These are phyloP conservation scores for Drosophila aldrichi DNA, from an alignment of 2,888 invertebrate genomes.

Conservation along the genomic window DNA sequence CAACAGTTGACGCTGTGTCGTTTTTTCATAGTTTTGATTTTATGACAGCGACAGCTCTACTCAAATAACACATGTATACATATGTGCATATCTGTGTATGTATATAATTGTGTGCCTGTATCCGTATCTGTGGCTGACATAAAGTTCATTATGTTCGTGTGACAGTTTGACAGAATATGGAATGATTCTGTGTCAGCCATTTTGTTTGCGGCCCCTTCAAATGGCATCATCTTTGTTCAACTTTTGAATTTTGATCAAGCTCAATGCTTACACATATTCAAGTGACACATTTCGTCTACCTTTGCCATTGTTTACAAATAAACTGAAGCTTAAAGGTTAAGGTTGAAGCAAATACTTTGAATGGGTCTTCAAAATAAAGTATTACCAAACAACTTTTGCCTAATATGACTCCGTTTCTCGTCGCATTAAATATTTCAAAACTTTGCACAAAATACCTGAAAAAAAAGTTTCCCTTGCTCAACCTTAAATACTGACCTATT, in stretches of 20 bases:
- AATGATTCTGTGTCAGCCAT: slow-evolving; percentile 22
- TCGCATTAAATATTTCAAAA: no score
- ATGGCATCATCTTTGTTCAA: slow-evolving; percentile 2
- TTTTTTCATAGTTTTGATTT: slow-evolving; percentile 76
- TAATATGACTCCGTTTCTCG: no score
- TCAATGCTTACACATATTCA: neutral
- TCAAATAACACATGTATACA: slow-evolving; percentile 47
- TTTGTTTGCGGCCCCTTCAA: slow-evolving; percentile 58
- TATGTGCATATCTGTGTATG: neutral
- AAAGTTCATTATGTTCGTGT: slow-evolving; percentile 63
- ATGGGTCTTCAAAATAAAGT: no score
- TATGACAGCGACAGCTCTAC: slow-evolving; percentile 75
- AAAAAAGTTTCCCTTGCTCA: no score
- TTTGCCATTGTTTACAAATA: neutral
- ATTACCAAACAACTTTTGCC: no score
- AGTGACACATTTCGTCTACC: neutral
- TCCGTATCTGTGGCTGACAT: slow-evolving; percentile 49
- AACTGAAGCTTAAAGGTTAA: neutral
- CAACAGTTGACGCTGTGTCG: slow-evolving; percentile 44
- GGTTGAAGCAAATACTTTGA: no score
- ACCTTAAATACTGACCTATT: no score
- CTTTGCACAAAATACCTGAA: no score
- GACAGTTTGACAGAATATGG: slow-evolving; percentile 13
- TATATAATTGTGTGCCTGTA: neutral
- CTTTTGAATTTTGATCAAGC: neutral